Evolutionary conservation across 2,113 vertebrate genomes (phyloP).

Genomic region (Baryphthengus martii): DNA sequence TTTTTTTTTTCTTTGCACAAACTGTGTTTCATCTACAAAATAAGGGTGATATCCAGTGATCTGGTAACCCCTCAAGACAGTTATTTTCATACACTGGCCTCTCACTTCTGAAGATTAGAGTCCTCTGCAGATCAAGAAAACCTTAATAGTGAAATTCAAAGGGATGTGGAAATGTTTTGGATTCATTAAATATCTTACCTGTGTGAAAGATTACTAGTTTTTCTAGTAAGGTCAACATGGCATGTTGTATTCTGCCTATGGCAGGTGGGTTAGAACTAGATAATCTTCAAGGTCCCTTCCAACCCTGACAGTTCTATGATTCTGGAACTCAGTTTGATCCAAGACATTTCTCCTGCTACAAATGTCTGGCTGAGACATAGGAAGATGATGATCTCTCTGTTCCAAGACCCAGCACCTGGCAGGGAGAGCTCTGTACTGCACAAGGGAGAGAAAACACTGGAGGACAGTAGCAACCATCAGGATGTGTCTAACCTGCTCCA

Average conservation of each 20-base stretch:
- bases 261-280: too few relatives aligned
- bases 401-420: neutral
- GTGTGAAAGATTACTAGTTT: neutral
- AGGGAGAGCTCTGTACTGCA: rapidly evolving
- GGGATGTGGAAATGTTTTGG: neutral
- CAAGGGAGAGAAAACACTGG: neutral
- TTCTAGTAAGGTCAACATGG: neutral
- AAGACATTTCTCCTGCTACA: neutral
- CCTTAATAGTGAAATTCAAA: constrained; percentile 12
- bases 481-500: neutral
- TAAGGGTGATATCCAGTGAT: neutral
- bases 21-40: neutral
- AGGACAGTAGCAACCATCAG: neutral
- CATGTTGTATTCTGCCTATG: neutral
- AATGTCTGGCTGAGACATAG: rapidly evolving
- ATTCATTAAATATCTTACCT: neutral
- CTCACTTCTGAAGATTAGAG: neutral
- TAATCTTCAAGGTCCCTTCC: too few relatives aligned
- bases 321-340: neutral
- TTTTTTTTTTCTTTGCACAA: neutral
- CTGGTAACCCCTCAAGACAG: neutral
- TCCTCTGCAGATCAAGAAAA: neutral
- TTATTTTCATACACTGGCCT: constrained; percentile 15
- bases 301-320: too few relatives aligned
- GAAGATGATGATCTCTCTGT: neutral